phyloP scores from a whole-genome alignment of 2,888 invertebrate genomes.

The Trachelus stipa region DNA sequence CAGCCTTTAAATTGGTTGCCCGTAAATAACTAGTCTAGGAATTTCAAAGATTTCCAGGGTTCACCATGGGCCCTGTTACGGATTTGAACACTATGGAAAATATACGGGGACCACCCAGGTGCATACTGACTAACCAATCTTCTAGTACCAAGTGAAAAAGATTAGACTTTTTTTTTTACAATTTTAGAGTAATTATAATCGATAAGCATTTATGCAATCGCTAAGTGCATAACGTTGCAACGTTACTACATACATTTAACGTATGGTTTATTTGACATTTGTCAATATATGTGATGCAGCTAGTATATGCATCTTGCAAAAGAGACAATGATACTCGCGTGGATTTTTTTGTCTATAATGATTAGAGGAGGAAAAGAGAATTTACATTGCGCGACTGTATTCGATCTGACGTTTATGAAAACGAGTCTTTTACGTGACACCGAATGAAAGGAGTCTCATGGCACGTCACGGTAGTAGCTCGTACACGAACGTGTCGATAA shows the following conservation, averaged over 20 bases:
- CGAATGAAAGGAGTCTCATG: background rate
- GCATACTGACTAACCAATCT: background rate
- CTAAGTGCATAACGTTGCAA: background rate
- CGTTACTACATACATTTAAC: too few species aligned
- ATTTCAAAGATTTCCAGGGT: background rate
- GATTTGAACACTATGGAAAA: constrained; percentile 1
- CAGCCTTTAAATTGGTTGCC: constrained; percentile 32
- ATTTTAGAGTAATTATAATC: background rate
- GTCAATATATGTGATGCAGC: too few species aligned
- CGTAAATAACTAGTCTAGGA: constrained; percentile 31
- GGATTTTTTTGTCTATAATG: too few species aligned
- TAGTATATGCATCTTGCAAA: too few species aligned
- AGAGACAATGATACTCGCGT: too few species aligned
- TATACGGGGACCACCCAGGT: constrained; percentile 5
- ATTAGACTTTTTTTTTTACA: background rate
- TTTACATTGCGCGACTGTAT: background rate
- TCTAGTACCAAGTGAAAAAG: background rate
- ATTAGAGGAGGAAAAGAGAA: too few species aligned
- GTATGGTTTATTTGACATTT: too few species aligned
- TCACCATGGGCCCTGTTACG: background rate
- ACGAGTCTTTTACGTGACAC: background rate
- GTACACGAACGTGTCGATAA: constrained; percentile 15
- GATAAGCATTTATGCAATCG: background rate
- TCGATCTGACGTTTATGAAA: background rate
- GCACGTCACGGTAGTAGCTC: background rate